Base-by-base conservation (phyloP, 2,797 vertebrate species). In the Xerus rutilus region DNA sequence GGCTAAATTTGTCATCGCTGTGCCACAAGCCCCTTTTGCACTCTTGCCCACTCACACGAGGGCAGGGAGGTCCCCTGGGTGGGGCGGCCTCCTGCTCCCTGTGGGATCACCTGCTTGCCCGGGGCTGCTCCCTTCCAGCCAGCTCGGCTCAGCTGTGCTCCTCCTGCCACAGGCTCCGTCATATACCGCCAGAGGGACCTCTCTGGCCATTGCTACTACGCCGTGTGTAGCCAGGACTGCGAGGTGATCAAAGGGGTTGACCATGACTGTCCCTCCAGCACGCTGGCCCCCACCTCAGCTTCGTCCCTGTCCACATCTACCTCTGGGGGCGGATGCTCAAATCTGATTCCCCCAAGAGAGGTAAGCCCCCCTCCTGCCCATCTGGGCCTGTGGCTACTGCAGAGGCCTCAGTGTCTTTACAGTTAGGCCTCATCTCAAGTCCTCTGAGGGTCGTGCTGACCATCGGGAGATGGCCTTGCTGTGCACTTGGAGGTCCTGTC, bases 171-270 rank as follows among this genome's bases (percentile, higher is more conserved):
- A 97, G 97, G 97, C 0, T 91, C 94, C 1, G 2, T 72, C n/a
- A 89, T 97, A 18, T 97, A 97, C 70, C 59, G 12, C 9, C 49
- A 72, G 86, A 70, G 3, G 0, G 97, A 97, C 86, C 96, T 91
- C 0, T 18, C 7, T 0, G 95, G 96, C 3, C 78, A 97, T 52
- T 97, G 97, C 87, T 97, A 92, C 28, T 82, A 95, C 0, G 89
- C 95, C 1, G 0, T 32, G 30, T 97, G 97, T 72, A 89, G 7
- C 74, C 45, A 9, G 49, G 91, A 96, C 52, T 97, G 97, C 47
- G 82, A 79, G 0, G 89, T 97, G 72, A 52, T 86, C 74, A 70
- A 78, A 69, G 18, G 15, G 0, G 59, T n/a, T 0, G 91, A 32
- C 43, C 9, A 3, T 0, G 2, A 69, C 30, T 97, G 97, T 23